Conservation (phyloP, 2,797 vertebrate species). For the Chloroceryle inda region DNA sequence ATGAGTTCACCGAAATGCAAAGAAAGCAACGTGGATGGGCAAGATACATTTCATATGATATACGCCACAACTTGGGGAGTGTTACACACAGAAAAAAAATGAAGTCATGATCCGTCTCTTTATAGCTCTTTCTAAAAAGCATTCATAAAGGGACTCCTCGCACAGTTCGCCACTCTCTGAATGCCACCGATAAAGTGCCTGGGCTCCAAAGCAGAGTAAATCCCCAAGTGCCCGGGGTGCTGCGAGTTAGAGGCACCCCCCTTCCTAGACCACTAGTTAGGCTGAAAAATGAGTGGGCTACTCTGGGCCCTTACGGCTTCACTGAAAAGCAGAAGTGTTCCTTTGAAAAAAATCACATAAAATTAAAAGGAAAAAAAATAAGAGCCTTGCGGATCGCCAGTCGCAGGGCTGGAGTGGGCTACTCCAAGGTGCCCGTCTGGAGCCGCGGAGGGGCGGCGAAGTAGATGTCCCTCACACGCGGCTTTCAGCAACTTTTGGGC, state of each 20-base stretch:
- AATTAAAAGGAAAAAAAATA: background rate
- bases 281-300: background rate
- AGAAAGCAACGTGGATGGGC: background rate
- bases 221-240: background rate
- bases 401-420: background rate
- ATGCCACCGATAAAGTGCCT: background rate
- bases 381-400: background rate
- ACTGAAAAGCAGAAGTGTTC: background rate
- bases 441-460: background rate
- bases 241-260: background rate
- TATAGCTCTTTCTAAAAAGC: background rate
- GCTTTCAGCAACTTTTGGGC: background rate
- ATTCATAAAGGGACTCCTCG: background rate
- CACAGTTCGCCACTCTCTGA: background rate
- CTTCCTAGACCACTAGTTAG: background rate
- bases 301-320: background rate
- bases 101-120: background rate
- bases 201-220: background rate
- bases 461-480: background rate
- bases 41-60: background rate
- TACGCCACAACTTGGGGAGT: background rate
- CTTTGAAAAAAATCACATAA: background rate
- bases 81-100: background rate
- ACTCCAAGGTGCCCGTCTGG: background rate
- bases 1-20: background rate